A percentile compares a stretch with the other conserved stretches of the same genome.
Evolutionary conservation across 2,113 vertebrate genomes (phyloP).

Genomic region (Cinclus mexicanus): DNA sequence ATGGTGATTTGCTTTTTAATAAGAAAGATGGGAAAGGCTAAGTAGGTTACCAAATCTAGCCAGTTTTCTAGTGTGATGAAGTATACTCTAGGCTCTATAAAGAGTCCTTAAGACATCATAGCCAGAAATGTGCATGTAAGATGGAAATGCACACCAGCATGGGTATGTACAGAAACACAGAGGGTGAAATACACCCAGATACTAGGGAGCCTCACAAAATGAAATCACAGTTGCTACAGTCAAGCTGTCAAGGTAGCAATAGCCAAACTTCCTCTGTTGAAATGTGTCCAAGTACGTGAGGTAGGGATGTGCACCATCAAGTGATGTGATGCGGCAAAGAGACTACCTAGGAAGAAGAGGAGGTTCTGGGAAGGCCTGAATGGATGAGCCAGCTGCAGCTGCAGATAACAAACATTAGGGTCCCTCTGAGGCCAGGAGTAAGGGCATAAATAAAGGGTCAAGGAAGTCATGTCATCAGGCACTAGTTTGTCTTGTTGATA

Average conservation of each 20-base stretch:
- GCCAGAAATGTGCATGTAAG: background rate
- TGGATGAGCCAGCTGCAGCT: background rate
- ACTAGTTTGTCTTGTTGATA: background rate
- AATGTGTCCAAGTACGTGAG: background rate
- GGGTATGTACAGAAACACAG: background rate
- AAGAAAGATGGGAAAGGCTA: background rate
- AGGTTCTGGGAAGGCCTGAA: background rate
- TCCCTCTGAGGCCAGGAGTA: background rate
- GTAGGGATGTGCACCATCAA: background rate
- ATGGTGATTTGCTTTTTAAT: background rate
- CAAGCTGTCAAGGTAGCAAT: background rate
- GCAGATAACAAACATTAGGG: background rate
- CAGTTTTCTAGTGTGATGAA: background rate
- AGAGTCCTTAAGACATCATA: background rate
- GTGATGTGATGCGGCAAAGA: background rate
- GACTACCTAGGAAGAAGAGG: background rate
- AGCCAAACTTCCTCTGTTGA: background rate
- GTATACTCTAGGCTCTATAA: background rate
- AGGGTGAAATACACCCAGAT: background rate
- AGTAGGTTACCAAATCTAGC: background rate
- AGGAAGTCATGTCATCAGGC: background rate
- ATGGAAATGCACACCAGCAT: background rate
- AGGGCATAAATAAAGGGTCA: background rate
- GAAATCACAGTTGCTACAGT: background rate
- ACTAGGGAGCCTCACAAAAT: background rate